Evolutionary conservation across 2,113 vertebrate species (phyloP).

Genomic region (Rhodinocichla rosea): DNA sequence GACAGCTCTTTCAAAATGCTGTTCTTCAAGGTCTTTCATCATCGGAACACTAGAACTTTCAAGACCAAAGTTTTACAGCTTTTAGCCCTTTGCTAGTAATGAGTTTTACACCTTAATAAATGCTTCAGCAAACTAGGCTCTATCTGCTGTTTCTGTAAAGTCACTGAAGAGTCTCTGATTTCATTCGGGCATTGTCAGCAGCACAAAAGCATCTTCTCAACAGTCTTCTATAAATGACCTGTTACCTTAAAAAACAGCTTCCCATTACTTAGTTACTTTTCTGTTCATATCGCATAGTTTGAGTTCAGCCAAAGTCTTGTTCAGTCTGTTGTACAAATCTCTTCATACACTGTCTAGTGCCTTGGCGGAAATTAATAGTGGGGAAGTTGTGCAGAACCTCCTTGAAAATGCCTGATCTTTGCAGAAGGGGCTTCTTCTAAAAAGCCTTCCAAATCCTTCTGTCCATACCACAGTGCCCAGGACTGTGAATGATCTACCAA

Average conservation of each 20-base stretch:
- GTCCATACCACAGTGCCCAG: neutral
- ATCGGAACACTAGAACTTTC: neutral
- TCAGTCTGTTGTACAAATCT: neutral
- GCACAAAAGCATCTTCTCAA: constrained; percentile 32
- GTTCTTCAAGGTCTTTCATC: neutral
- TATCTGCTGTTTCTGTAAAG: neutral
- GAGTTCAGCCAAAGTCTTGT: neutral
- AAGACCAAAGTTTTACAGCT: neutral
- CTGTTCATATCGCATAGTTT: neutral
- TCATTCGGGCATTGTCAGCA: neutral
- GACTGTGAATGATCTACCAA: neutral
- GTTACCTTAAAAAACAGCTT: constrained; percentile 8
- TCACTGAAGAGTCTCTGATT: neutral
- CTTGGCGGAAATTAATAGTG: neutral
- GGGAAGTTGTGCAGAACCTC: neutral
- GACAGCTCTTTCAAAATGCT: neutral
- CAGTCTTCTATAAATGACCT: neutral
- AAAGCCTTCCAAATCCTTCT: neutral
- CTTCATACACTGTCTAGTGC: neutral
- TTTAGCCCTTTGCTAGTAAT: constrained; percentile 12
- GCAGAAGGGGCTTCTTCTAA: neutral
- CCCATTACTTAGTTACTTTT: neutral
- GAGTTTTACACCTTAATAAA: neutral
- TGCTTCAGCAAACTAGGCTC: neutral
- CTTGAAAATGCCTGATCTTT: neutral